phyloP scores from a whole-genome alignment of 2,888 invertebrate species.

The Scaptomyza tumidula region DNA sequence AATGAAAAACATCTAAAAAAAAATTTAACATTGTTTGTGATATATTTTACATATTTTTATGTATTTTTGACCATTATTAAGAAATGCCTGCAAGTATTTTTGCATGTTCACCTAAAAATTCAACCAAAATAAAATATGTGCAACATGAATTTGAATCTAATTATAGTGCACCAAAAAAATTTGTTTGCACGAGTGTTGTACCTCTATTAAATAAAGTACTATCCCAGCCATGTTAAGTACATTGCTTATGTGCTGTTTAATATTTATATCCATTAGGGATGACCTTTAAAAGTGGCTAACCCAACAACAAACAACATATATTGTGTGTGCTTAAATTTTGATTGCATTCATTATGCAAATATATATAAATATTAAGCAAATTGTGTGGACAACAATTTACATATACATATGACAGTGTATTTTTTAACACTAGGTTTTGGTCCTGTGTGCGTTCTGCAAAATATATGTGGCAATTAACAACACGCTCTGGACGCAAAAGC shows the following conservation, averaged over 20 bases:
- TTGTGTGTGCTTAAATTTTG: slow-evolving; percentile 42
- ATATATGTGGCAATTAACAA: slow-evolving; percentile 78
- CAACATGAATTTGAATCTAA: slow-evolving; percentile 7
- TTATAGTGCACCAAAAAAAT: slow-evolving; percentile 4
- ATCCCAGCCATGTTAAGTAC: neutral
- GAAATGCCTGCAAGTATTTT: too few relatives aligned
- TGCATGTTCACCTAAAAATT: too few relatives aligned
- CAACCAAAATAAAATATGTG: neutral
- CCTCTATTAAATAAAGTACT: slow-evolving; percentile 2
- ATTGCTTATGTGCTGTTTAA: slow-evolving; percentile 32
- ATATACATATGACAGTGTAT: slow-evolving; percentile 18
- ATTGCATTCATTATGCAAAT: slow-evolving; percentile 73
- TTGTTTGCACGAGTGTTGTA: neutral
- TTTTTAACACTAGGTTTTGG: slow-evolving; percentile 1
- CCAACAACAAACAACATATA: slow-evolving; percentile 11
- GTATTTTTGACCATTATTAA: too few relatives aligned
- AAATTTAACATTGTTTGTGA: neutral
- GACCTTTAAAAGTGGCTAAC: slow-evolving; percentile 43
- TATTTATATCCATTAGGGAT: slow-evolving; percentile 52
- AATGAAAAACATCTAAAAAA: neutral
- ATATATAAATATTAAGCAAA: slow-evolving; percentile 63
- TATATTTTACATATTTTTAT: too few relatives aligned
- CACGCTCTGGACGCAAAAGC: slow-evolving; percentile 57
- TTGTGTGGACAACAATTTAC: slow-evolving; percentile 45
- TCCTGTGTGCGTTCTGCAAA: slow-evolving; percentile 28